phyloP scores from a whole-genome alignment of 2,888 invertebrate species.

The Lutraria lutraria region DNA sequence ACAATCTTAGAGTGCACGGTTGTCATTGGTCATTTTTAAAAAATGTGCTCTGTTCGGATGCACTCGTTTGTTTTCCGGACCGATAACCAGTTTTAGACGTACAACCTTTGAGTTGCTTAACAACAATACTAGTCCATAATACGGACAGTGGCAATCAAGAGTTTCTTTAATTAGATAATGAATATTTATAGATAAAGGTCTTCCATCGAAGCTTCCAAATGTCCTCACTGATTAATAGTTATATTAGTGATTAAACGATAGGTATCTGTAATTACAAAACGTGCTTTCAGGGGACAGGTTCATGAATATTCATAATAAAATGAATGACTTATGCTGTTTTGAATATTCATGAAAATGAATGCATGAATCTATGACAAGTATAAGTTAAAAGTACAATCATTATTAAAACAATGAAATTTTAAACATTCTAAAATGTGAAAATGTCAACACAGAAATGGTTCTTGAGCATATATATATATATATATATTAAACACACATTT shows the following conservation, averaged over 20 bases:
- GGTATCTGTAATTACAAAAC: background rate
- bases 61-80: too few relatives aligned
- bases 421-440: slow-evolving; percentile 1
- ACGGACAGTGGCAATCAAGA: too few relatives aligned
- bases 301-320: background rate
- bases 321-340: too few relatives aligned
- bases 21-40: too few relatives aligned
- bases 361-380: background rate
- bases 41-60: too few relatives aligned
- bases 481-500: background rate
- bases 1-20: too few relatives aligned
- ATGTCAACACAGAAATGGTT: background rate
- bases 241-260: background rate
- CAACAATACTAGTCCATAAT: too few relatives aligned
- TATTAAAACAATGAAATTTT: background rate
- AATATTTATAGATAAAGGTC: background rate
- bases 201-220: background rate
- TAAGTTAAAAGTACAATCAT: background rate
- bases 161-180: background rate
- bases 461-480: slow-evolving; percentile 15
- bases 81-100: too few relatives aligned
- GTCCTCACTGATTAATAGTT: background rate
- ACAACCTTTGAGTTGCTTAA: too few relatives aligned
- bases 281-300: background rate
- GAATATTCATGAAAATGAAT: background rate